Evolutionary conservation across 64 coral and sea anemone species (phyloP).

Genomic region (Pocillopora verrucosa): DNA sequence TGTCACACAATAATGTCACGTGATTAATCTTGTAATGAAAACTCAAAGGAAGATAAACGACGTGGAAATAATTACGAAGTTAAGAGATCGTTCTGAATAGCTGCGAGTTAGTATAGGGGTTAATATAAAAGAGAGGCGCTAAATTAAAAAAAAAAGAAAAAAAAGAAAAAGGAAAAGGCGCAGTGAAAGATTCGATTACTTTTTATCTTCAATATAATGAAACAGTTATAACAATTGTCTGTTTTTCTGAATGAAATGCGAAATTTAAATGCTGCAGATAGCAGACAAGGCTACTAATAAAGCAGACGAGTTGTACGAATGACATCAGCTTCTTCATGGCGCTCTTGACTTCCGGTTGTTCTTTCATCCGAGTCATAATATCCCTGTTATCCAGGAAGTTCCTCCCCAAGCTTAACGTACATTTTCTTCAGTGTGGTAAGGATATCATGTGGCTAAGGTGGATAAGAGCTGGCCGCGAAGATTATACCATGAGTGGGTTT

Average conservation of each 20-base stretch:
- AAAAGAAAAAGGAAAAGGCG: too few species aligned
- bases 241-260: too few species aligned
- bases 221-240: too few species aligned
- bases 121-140: too few species aligned
- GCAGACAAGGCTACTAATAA: too few species aligned
- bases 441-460: constrained; percentile 87
- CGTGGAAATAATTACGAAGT: too few species aligned
- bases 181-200: too few species aligned
- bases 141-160: too few species aligned
- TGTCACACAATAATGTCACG: constrained; percentile 31
- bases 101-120: background rate
- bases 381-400: constrained; percentile 90
- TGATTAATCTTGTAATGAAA: background rate
- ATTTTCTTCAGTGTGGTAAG: constrained; percentile 81
- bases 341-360: constrained; percentile 76
- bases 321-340: constrained; percentile 99
- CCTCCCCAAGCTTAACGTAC: constrained; percentile 63
- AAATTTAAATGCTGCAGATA: too few species aligned
- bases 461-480: constrained; percentile 86
- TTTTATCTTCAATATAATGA: too few species aligned
- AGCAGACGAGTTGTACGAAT: constrained; percentile 79
- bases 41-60: too few species aligned
- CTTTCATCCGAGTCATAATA: constrained; percentile 86
- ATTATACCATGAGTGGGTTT: constrained; percentile 86
- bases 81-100: too few species aligned